A percentile compares a stretch with the other conserved stretches of the same genome.
These are phyloP conservation scores for Otocyon megalotis DNA, from an alignment of 2,113 vertebrate species.

Conservation along the genomic window DNA sequence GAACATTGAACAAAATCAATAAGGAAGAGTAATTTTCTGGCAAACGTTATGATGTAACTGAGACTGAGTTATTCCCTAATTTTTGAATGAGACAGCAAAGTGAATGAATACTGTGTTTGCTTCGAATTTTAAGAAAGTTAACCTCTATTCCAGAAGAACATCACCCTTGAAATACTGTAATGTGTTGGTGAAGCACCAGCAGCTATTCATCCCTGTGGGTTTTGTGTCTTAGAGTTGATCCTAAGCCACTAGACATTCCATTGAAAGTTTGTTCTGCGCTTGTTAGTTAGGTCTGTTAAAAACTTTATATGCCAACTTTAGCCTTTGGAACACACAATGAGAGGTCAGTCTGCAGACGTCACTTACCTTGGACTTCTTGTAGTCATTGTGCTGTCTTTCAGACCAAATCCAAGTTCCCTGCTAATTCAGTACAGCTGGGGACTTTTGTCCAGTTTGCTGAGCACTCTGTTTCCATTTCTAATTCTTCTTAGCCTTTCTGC, in stretches of 20 bases:
- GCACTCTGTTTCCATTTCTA: neutral
- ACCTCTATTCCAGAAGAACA: neutral
- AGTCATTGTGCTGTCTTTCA: neutral
- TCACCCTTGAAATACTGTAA: neutral
- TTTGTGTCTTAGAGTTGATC: neutral
- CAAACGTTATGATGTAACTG: neutral
- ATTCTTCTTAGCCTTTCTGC: neutral
- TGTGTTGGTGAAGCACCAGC: neutral
- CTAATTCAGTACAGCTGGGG: neutral
- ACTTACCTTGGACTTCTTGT: neutral
- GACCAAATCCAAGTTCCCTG: neutral
- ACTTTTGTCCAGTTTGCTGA: neutral
- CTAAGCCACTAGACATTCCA: neutral
- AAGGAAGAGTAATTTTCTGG: neutral
- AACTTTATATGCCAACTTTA: neutral
- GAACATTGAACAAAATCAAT: neutral
- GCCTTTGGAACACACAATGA: neutral
- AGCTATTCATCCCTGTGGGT: neutral
- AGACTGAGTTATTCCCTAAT: neutral
- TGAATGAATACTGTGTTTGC: neutral
- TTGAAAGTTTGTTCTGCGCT: neutral
- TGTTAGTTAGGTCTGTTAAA: neutral
- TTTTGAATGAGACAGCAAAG: neutral
- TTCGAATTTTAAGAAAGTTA: slow-evolving; percentile 13
- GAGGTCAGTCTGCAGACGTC: neutral